Conservation (phyloP, 2,888 invertebrate genomes). For the Chloroclystis v-ata region DNA sequence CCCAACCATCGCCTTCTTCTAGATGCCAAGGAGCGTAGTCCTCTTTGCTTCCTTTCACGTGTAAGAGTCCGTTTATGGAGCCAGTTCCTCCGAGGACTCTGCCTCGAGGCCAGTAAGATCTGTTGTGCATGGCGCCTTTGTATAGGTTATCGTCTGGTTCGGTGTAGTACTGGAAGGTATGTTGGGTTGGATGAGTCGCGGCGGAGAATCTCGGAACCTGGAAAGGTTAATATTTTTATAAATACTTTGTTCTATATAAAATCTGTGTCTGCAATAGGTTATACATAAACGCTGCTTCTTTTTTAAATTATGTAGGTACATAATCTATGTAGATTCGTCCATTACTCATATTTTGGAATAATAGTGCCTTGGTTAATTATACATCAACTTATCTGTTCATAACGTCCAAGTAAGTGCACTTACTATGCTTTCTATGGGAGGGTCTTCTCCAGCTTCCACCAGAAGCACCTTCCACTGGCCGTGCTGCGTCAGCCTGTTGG, state of each 20-base stretch:
- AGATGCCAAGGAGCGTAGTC: constrained; percentile 62
- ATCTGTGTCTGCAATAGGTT: no score
- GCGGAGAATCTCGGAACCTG: constrained; percentile 63
- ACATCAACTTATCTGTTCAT: no score
- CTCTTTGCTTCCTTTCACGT: constrained; percentile 59
- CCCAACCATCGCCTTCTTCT: constrained; percentile 58
- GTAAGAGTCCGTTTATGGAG: constrained; percentile 62
- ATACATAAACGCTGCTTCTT: no score
- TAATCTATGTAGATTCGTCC: no score
- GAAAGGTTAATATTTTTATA: constrained; percentile 24
- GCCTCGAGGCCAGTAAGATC: constrained; percentile 66
- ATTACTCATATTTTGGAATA: no score
- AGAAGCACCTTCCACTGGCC: constrained; percentile 60
- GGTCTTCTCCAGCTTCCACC: constrained; percentile 64
- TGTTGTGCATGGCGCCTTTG: constrained; percentile 42
- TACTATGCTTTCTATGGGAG: constrained; percentile 60
- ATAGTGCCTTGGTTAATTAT: no score
- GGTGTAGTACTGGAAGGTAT: constrained; percentile 59
- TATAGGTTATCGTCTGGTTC: constrained; percentile 53
- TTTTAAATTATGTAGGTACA: no score
- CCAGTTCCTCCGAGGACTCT: constrained; percentile 64
- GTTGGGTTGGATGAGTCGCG: constrained; percentile 45
- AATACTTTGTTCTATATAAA: neutral
- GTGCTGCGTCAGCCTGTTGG: constrained; percentile 55
- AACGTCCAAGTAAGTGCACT: no score